phyloP scores from a whole-genome alignment of 1,140 invertebrate species.

The Latrodectus geometricus region DNA sequence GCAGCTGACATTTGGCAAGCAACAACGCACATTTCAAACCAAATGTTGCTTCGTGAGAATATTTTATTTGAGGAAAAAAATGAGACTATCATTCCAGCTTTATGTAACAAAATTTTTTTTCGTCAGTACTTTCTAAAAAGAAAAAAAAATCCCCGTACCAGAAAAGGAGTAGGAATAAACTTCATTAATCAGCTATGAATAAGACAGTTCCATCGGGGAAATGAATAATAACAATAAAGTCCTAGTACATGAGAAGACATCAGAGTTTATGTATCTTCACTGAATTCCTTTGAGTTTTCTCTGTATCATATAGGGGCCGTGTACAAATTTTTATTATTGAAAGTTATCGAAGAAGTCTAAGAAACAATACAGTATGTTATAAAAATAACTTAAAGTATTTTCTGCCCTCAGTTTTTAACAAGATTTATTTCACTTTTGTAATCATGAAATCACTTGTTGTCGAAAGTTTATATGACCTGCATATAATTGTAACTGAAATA shows the following conservation, averaged over 20 bases:
- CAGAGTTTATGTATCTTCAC: constrained; percentile 46
- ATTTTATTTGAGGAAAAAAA: not conserved
- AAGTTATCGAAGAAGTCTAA: too few species aligned
- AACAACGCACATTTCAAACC: constrained; percentile 8
- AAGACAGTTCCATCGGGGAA: constrained; percentile 44
- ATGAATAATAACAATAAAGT: constrained; percentile 49
- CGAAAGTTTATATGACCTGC: too few species aligned
- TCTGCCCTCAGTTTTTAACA: too few species aligned
- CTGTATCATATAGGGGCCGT: constrained; percentile 1
- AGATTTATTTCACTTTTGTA: too few species aligned
- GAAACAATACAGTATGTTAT: too few species aligned
- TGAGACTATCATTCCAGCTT: not conserved
- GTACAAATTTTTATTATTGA: not conserved
- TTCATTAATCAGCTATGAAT: constrained; percentile 47
- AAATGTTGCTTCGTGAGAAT: constrained; percentile 22
- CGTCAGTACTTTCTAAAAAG: too few species aligned
- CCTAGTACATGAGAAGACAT: constrained; percentile 45
- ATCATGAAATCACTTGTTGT: too few species aligned
- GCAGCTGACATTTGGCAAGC: not conserved
- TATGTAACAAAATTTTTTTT: constrained; percentile 6
- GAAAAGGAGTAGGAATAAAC: constrained; percentile 4
- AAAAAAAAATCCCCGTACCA: not conserved
- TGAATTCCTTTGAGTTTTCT: constrained; percentile 18
- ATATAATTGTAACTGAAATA: too few species aligned
- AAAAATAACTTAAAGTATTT: too few species aligned